These are phyloP conservation scores for Nothura maculosa DNA, from an alignment of 2,797 vertebrate species.

Conservation along the genomic window DNA sequence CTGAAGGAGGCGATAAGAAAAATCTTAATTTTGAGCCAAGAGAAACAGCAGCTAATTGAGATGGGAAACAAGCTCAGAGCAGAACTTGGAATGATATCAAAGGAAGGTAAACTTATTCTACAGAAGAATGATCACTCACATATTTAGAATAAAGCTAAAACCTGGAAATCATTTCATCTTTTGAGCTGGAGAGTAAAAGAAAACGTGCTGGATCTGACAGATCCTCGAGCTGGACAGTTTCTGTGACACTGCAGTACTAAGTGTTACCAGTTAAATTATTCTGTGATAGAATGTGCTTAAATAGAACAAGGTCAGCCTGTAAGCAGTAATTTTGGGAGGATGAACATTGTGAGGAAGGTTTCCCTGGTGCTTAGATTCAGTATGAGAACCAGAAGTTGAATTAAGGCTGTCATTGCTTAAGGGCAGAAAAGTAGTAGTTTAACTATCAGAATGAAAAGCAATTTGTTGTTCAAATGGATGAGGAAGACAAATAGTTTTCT, in stretches of 20 bases:
- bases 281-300: neutral
- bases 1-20: slow-evolving; percentile 84
- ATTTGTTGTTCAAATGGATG: neutral
- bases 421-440: neutral
- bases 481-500: slow-evolving; percentile 14
- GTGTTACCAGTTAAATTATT: neutral
- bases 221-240: neutral
- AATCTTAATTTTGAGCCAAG: slow-evolving; percentile 83
- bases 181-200: neutral
- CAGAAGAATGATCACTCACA: neutral
- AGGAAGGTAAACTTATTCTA: slow-evolving; percentile 61
- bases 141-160: slow-evolving; percentile 22
- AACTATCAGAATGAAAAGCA: slow-evolving; percentile 20
- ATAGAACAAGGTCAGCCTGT: neutral
- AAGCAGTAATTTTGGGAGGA: neutral
- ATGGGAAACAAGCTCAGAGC: slow-evolving; percentile 89
- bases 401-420: neutral
- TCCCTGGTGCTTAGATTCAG: neutral
- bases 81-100: slow-evolving; percentile 59
- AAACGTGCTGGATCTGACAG: neutral
- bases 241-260: neutral
- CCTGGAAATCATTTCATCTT: neutral
- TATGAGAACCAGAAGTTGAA: neutral
- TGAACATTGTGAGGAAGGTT: neutral
- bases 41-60: slow-evolving; percentile 91